Conservation (phyloP, 1,140 invertebrate genomes). For the Ips typographus region DNA sequence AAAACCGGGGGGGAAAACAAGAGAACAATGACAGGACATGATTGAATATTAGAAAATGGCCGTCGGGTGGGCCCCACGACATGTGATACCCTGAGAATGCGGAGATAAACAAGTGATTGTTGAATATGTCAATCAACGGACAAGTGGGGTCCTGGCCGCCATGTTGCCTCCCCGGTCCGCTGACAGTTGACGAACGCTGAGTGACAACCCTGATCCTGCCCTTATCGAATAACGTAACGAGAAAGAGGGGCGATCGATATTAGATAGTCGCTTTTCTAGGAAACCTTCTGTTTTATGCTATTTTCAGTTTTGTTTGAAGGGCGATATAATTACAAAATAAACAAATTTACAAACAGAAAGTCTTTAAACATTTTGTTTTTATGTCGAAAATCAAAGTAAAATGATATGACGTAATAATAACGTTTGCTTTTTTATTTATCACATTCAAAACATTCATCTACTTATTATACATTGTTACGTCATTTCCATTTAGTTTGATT, state of each 20-base stretch:
- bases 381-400: no score
- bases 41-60: constrained; percentile 41
- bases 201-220: constrained; percentile 43
- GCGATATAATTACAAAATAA: no score
- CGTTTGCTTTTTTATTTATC: no score
- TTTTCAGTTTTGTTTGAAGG: neutral
- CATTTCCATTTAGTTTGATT: no score
- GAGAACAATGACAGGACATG: constrained; percentile 33
- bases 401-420: no score
- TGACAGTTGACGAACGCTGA: constrained; percentile 48
- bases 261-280: neutral
- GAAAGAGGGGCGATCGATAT: constrained; percentile 12
- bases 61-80: constrained; percentile 28
- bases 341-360: no score
- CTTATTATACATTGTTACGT: no score
- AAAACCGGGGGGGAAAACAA: constrained; percentile 6
- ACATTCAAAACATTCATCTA: no score
- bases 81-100: constrained; percentile 45
- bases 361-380: no score
- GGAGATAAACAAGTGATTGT: constrained; percentile 47
- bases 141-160: constrained; percentile 46
- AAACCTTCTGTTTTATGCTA: neutral
- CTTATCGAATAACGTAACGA: constrained; percentile 43
- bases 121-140: constrained; percentile 48
- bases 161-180: constrained; percentile 40